Conservation (phyloP, 2,113 vertebrate species). For the Herpetotheres cachinnans region DNA sequence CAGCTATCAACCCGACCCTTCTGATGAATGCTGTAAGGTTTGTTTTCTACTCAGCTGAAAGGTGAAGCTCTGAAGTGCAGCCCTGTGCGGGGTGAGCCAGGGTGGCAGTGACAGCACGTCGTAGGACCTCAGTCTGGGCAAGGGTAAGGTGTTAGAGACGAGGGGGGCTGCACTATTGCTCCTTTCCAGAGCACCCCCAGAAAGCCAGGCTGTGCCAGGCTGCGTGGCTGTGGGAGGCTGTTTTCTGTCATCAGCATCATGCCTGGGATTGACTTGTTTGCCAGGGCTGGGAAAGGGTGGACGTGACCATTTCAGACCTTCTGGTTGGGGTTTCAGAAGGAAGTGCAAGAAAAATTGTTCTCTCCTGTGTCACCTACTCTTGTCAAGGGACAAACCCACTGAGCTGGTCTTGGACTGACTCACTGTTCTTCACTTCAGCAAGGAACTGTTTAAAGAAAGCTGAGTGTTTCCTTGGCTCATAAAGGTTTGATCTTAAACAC, state of each 20-base stretch:
- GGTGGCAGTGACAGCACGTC: neutral
- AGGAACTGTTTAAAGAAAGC: neutral
- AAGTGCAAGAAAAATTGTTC: neutral
- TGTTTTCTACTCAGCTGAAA: neutral
- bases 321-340: neutral
- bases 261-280: neutral
- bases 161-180: neutral
- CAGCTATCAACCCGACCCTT: neutral
- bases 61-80: neutral
- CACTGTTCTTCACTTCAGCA: accelerated
- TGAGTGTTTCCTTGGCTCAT: neutral
- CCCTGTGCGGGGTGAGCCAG: neutral
- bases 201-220: neutral
- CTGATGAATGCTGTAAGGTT: neutral
- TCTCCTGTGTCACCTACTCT: neutral
- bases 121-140: neutral
- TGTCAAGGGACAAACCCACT: neutral
- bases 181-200: neutral
- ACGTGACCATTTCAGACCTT: neutral
- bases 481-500: neutral
- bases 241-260: neutral
- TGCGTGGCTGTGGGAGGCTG: neutral
- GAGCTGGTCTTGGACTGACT: neutral
- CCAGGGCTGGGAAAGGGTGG: neutral
- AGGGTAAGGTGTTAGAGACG: neutral